Conservation (phyloP, 2,888 invertebrate genomes). For the Tetranychus truncatus region DNA sequence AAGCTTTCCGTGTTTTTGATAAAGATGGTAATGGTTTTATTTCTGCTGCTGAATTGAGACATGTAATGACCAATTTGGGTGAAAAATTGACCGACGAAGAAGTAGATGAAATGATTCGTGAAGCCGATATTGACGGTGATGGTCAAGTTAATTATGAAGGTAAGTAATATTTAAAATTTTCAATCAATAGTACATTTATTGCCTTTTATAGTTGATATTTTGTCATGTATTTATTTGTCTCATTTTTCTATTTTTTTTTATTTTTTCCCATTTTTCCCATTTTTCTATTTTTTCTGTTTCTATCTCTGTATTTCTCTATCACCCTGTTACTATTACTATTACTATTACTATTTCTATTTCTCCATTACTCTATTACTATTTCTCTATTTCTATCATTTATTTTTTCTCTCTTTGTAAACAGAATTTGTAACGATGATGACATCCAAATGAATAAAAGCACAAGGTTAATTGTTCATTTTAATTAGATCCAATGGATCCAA, state of each 20-base stretch:
- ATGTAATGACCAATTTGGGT: conserved; percentile 72
- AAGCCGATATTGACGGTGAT: conserved; percentile 67
- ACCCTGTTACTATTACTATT: background rate
- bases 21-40: conserved; percentile 74
- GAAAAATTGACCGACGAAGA: conserved; percentile 67
- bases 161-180: conserved; percentile 33
- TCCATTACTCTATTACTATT: too few species aligned
- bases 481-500: too few species aligned
- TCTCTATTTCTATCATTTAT: too few species aligned
- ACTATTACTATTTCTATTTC: background rate
- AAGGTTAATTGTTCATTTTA: too few species aligned
- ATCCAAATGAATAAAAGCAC: conserved; percentile 26
- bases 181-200: background rate
- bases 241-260: background rate
- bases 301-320: conserved; percentile 9
- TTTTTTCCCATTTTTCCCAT: background rate
- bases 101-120: conserved; percentile 74
- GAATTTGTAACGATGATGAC: conserved; percentile 29
- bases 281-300: conserved; percentile 11
- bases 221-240: background rate
- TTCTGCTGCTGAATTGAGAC: conserved; percentile 62
- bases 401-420: conserved; percentile 21
- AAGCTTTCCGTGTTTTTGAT: conserved; percentile 77
- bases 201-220: too few species aligned
- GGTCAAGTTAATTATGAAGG: conserved; percentile 76